A percentile compares a stretch with the other conserved stretches of the same genome.
phyloP scores from a whole-genome alignment of 2,888 invertebrate species.

The Megamerina dolium region DNA sequence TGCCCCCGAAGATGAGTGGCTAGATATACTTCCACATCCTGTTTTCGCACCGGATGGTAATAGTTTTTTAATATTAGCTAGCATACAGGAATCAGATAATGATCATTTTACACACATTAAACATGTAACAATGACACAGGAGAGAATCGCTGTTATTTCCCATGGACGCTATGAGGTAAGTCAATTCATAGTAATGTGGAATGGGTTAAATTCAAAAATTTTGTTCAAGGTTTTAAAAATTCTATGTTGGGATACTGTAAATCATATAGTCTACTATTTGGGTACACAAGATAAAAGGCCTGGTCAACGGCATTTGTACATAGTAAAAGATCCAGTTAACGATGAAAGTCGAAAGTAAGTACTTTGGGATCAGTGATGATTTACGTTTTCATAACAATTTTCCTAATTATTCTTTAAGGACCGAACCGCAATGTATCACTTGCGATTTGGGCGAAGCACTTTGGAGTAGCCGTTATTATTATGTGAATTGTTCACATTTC shows the following conservation, averaged over 20 bases:
- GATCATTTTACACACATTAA: constrained; percentile 86
- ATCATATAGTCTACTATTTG: constrained; percentile 72
- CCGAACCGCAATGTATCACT: constrained; percentile 78
- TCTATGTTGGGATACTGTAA: constrained; percentile 76
- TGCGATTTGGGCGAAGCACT: constrained; percentile 71
- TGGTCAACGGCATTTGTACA: constrained; percentile 82
- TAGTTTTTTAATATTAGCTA: constrained; percentile 74
- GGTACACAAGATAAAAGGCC: constrained; percentile 77
- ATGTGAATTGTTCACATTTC: constrained; percentile 84
- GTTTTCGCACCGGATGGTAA: constrained; percentile 78
- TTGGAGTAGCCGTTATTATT: constrained; percentile 73
- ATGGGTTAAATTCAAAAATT: neutral
- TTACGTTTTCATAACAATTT: neutral
- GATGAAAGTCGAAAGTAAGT: constrained; percentile 60
- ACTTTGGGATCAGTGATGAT: neutral
- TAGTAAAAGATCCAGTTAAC: constrained; percentile 67
- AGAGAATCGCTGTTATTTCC: constrained; percentile 76
- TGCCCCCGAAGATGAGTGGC: constrained; percentile 78
- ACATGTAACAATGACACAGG: constrained; percentile 74
- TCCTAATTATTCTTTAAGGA: constrained; percentile 28
- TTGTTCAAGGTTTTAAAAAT: constrained; percentile 55
- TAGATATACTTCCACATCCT: constrained; percentile 78
- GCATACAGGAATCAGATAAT: constrained; percentile 76
- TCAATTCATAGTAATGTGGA: neutral
- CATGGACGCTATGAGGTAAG: constrained; percentile 79